These are phyloP conservation scores for Phrynosoma blainvillii DNA, from an alignment of 2,113 vertebrate genomes.

Conservation along the genomic window DNA sequence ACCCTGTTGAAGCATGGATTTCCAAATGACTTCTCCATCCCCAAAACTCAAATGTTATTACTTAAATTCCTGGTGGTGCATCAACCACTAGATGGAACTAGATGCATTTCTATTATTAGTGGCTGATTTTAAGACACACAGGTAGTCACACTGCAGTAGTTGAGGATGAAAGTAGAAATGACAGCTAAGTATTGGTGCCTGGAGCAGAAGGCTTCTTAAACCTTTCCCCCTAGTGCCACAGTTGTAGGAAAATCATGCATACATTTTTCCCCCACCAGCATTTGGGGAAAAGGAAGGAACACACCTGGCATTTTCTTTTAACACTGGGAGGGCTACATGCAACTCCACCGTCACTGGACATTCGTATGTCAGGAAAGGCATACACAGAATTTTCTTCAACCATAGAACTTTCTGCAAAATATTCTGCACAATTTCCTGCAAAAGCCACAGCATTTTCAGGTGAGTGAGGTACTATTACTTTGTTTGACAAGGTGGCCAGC, in stretches of 20 bases:
- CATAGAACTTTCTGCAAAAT: not conserved
- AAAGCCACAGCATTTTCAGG: not conserved
- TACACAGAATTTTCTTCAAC: not conserved
- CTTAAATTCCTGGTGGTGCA: not conserved
- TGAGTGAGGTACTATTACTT: not conserved
- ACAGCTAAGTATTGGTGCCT: too few relatives aligned
- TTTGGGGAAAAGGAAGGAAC: too few relatives aligned
- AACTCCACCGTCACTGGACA: not conserved
- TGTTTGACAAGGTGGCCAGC: not conserved
- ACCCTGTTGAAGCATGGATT: not conserved
- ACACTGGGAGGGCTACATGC: too few relatives aligned
- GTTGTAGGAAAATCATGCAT: not conserved
- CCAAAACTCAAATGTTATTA: not conserved
- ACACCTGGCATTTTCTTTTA: too few relatives aligned
- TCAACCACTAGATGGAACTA: not conserved
- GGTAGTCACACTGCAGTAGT: too few relatives aligned
- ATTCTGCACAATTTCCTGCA: not conserved
- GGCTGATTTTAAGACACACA: not conserved
- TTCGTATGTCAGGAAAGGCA: not conserved
- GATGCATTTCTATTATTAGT: not conserved
- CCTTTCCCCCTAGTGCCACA: too few relatives aligned
- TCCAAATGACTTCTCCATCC: too few relatives aligned
- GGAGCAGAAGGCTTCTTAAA: not conserved
- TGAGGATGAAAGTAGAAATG: not conserved
- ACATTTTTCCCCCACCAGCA: not conserved